phyloP scores from a whole-genome alignment of 2,113 vertebrate genomes.

The Protobothrops flavoviridis region DNA sequence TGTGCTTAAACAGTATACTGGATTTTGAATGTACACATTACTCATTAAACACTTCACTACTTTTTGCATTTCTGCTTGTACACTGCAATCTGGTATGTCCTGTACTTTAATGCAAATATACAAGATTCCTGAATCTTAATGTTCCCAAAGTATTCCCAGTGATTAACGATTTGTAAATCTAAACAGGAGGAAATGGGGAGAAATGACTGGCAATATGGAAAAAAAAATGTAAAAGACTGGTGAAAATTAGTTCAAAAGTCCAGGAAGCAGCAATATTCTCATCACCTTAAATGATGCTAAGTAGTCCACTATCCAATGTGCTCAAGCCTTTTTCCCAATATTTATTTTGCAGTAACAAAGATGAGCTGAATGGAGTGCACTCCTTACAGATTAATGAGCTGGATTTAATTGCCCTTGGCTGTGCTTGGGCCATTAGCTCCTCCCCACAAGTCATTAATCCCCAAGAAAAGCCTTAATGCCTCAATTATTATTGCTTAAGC shows the following conservation, averaged over 20 bases:
- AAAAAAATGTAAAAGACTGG: background rate
- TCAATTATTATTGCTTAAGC: constrained; percentile 62
- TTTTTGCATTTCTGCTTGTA: background rate
- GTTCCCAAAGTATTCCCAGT: background rate
- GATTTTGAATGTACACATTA: background rate
- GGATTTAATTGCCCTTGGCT: constrained; percentile 62
- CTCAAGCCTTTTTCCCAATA: constrained; percentile 49
- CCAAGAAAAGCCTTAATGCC: constrained; percentile 57
- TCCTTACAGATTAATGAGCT: constrained; percentile 57
- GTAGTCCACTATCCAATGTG: background rate
- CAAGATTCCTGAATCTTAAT: background rate
- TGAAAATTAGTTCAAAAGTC: background rate
- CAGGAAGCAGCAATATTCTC: background rate
- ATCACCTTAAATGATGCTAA: background rate
- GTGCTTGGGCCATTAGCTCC: constrained; percentile 61
- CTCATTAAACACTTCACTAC: background rate
- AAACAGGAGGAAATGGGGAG: background rate
- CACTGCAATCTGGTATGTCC: background rate
- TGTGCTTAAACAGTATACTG: background rate
- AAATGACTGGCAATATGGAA: background rate
- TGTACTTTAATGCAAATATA: background rate
- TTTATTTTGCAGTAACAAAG: constrained; percentile 62
- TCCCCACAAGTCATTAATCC: constrained; percentile 64
- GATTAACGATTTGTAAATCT: background rate
- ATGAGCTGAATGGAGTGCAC: constrained; percentile 50